A percentile compares a stretch with the other conserved stretches of the same genome.
These are phyloP conservation scores for Hyperoplus immaculatus DNA, from an alignment of 2,797 vertebrate species.

Conservation along the genomic window DNA sequence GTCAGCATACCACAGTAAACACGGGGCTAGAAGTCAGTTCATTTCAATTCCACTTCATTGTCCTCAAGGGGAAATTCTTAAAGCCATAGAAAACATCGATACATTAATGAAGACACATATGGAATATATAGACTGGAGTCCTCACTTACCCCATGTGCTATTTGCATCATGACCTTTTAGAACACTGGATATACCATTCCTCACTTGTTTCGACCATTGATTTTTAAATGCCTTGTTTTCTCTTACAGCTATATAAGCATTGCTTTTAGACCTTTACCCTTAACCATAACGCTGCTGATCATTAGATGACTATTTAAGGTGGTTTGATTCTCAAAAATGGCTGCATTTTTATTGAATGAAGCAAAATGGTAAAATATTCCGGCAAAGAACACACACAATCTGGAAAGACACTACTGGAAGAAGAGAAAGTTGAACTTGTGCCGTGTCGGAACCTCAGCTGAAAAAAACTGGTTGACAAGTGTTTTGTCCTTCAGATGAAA, in stretches of 20 bases:
- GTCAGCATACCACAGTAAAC: conserved; percentile 30
- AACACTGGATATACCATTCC: background rate
- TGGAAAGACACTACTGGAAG: background rate
- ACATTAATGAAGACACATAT: conserved; percentile 33
- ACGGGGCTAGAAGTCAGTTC: conserved; percentile 39
- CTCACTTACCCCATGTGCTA: background rate
- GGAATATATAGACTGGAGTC: conserved; percentile 11
- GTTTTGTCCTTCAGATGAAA: background rate
- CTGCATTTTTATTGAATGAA: background rate
- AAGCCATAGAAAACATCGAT: conserved; percentile 47
- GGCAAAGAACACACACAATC: background rate
- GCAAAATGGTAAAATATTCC: background rate
- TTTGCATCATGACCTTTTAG: background rate
- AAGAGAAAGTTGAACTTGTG: background rate
- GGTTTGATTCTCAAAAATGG: background rate
- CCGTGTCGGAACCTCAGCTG: background rate
- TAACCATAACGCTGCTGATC: background rate
- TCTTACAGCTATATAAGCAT: background rate
- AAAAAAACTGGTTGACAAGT: background rate
- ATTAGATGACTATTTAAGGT: background rate
- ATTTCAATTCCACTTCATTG: conserved; percentile 50
- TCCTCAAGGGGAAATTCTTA: conserved; percentile 26
- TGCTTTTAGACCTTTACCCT: background rate
- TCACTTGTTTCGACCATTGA: background rate
- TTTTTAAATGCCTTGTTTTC: background rate